Conservation (phyloP, 2,888 invertebrate species). For the Xestia ashworthii region DNA sequence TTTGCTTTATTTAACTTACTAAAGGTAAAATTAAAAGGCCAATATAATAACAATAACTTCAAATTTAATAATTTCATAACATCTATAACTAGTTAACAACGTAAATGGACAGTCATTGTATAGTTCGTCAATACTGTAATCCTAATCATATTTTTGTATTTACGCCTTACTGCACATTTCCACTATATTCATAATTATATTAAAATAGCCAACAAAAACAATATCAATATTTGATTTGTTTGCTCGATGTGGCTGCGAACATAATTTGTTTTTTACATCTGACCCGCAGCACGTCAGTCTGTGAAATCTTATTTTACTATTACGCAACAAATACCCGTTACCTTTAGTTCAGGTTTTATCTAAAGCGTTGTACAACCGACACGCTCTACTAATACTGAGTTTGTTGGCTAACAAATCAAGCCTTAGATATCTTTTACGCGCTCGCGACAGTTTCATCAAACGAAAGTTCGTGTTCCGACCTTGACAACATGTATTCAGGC, state of each 20-base stretch:
- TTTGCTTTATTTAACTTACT: neutral
- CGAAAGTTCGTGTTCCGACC: constrained; percentile 92
- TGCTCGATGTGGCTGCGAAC: constrained; percentile 65
- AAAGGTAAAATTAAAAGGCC: constrained; percentile 29
- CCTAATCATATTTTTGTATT: constrained; percentile 48
- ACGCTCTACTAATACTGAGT: constrained; percentile 86
- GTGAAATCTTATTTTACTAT: constrained; percentile 83
- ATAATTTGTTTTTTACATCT: constrained; percentile 71
- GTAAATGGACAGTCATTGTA: constrained; percentile 71
- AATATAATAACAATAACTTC: constrained; percentile 65
- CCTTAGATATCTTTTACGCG: constrained; percentile 79
- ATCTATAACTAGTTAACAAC: constrained; percentile 89
- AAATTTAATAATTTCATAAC: constrained; percentile 76
- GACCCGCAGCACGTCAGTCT: constrained; percentile 73
- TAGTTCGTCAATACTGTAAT: constrained; percentile 59
- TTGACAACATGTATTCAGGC: constrained; percentile 93
- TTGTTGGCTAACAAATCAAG: constrained; percentile 81
- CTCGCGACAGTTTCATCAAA: constrained; percentile 91
- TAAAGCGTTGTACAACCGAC: constrained; percentile 83
- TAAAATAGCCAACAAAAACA: constrained; percentile 67
- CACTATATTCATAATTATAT: constrained; percentile 57
- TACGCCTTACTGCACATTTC: constrained; percentile 53
- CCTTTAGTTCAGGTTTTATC: constrained; percentile 81
- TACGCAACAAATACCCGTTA: constrained; percentile 84
- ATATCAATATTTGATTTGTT: constrained; percentile 65